Evolutionary conservation across 2,797 vertebrate genomes (phyloP).

Genomic region (Mastacembelus armatus): DNA sequence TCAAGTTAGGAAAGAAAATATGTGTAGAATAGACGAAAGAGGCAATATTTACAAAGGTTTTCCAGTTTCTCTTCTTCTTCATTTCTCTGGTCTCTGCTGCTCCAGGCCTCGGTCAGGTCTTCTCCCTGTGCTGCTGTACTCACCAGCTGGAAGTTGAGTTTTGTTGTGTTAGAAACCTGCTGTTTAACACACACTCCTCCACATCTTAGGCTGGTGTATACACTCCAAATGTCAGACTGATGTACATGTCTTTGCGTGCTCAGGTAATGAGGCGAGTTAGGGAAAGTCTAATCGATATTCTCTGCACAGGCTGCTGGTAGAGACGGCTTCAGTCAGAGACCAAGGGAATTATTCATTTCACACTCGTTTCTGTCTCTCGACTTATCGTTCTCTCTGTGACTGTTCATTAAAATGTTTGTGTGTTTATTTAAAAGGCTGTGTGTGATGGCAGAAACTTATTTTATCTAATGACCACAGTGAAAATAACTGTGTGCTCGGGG

Average conservation of each 20-base stretch:
- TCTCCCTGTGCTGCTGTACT: neutral
- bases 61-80: neutral
- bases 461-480: no score
- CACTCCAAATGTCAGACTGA: conserved; percentile 36
- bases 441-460: no score
- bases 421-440: no score
- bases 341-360: no score
- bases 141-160: conserved; percentile 17
- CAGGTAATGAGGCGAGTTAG: conserved; percentile 34
- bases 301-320: conserved; percentile 22
- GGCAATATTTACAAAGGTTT: neutral
- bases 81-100: neutral
- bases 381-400: no score
- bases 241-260: conserved; percentile 9
- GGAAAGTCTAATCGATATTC: conserved; percentile 44
- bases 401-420: no score
- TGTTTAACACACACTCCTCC: conserved; percentile 31
- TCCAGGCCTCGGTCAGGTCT: neutral
- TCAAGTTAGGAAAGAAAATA: no score
- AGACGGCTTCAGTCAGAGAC: no score
- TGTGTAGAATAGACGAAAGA: neutral
- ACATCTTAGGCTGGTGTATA: neutral
- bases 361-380: no score
- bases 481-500: no score
- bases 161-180: conserved; percentile 15